phyloP scores from a whole-genome alignment of 2,888 invertebrate species.

The Leuctra nigra region DNA sequence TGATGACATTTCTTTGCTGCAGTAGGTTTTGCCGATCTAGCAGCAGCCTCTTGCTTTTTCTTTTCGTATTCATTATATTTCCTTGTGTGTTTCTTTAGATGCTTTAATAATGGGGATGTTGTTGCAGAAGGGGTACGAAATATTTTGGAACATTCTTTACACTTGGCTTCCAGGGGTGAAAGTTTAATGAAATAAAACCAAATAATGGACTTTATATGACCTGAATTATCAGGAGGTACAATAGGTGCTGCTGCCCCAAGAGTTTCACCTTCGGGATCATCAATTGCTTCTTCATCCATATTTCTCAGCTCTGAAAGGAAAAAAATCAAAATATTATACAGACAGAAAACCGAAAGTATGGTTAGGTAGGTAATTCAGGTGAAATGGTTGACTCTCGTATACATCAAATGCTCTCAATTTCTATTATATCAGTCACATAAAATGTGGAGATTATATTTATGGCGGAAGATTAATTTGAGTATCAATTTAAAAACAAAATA shows the following conservation, averaged over 20 bases:
- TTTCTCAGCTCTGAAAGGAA: too few relatives aligned
- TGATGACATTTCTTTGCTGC: too few relatives aligned
- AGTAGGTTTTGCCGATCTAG: too few relatives aligned
- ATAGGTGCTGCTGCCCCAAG: background rate
- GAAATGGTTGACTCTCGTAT: too few relatives aligned
- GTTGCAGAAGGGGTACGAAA: background rate
- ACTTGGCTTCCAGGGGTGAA: constrained; percentile 3
- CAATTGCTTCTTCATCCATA: background rate
- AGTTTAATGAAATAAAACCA: background rate
- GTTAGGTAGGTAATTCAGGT: too few relatives aligned
- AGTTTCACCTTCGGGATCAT: background rate
- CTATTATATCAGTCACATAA: too few relatives aligned
- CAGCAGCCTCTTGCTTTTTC: background rate
- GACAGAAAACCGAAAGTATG: too few relatives aligned
- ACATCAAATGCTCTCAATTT: too few relatives aligned
- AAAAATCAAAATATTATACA: too few relatives aligned
- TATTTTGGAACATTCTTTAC: background rate
- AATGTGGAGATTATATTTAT: too few relatives aligned
- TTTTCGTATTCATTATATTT: constrained; percentile 1
- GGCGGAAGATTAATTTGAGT: too few relatives aligned
- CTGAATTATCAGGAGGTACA: background rate
- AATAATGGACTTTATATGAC: background rate
- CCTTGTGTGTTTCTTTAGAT: background rate
- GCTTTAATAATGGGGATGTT: background rate
- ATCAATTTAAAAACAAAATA: too few relatives aligned